These are phyloP conservation scores for Oxygymnocypris stewartii DNA, from an alignment of 2,113 vertebrate genomes.

Conservation along the genomic window DNA sequence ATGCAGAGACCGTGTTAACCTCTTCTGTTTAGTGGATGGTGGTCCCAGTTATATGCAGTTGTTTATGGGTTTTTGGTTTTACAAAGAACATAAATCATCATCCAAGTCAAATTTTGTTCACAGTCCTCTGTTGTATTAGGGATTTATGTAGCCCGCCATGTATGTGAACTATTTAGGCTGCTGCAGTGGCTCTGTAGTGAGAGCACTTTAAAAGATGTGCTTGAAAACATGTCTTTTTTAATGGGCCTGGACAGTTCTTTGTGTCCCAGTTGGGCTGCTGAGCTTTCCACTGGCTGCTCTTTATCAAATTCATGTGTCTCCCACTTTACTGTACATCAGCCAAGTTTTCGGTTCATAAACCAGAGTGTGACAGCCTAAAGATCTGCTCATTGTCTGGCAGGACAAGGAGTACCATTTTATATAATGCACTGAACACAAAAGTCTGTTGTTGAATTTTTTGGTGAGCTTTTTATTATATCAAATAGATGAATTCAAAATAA, in stretches of 20 bases:
- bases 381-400: slow-evolving; percentile 25
- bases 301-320: slow-evolving; percentile 11
- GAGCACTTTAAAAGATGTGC: slow-evolving; percentile 37
- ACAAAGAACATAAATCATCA: not conserved
- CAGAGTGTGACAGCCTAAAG: slow-evolving; percentile 11
- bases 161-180: not conserved
- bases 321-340: slow-evolving; percentile 3
- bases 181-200: not conserved
- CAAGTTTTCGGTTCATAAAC: slow-evolving; percentile 35
- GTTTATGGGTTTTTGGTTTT: not conserved
- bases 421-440: too few relatives aligned
- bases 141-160: not conserved
- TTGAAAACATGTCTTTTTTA: slow-evolving; percentile 38
- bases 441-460: not conserved
- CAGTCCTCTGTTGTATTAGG: not conserved
- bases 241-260: slow-evolving; percentile 26
- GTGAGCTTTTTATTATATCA: not conserved
- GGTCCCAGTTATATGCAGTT: not conserved
- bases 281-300: slow-evolving; percentile 31
- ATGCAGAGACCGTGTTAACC: not conserved
- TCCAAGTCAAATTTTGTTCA: not conserved
- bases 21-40: not conserved
- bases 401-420: not conserved
- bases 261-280: slow-evolving; percentile 36
- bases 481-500: too few relatives aligned